These are phyloP conservation scores for Parazoanthus atlanticus DNA, from an alignment of 92 coral and sea anemone genomes.

Conservation along the genomic window DNA sequence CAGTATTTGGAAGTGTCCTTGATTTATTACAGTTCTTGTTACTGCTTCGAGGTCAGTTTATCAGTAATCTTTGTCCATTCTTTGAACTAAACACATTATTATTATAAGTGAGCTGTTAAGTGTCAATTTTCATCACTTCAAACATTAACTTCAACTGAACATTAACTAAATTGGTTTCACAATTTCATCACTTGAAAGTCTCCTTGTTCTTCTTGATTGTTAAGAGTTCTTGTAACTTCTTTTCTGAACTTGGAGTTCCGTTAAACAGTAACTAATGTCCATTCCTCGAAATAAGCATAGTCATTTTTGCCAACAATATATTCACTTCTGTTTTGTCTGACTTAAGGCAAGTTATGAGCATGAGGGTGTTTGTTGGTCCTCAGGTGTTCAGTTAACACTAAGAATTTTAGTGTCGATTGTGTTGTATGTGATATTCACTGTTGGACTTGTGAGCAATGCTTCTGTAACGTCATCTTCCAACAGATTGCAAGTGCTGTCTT, in stretches of 20 bases:
- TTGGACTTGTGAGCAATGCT: no score
- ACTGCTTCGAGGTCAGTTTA: background rate
- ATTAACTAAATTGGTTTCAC: conserved; percentile 10
- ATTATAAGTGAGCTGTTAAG: background rate
- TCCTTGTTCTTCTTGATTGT: background rate
- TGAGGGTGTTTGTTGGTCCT: background rate
- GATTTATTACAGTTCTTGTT: background rate
- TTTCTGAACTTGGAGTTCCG: background rate
- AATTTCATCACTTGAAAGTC: background rate
- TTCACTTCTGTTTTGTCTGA: background rate
- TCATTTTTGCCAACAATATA: background rate
- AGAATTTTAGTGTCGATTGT: conserved; percentile 32
- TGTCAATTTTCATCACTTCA: background rate
- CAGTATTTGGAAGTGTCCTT: background rate
- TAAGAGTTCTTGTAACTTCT: background rate
- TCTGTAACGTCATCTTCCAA: no score
- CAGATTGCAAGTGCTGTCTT: no score
- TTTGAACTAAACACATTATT: background rate
- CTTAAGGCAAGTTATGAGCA: background rate
- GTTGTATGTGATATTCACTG: no score
- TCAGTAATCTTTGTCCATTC: background rate
- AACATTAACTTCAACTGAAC: conserved; percentile 14
- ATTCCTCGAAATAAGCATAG: background rate
- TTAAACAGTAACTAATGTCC: background rate
- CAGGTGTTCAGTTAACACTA: conserved; percentile 8